Evolutionary conservation across 2,888 invertebrate species (phyloP).

Genomic region (Terebella lapidaria): DNA sequence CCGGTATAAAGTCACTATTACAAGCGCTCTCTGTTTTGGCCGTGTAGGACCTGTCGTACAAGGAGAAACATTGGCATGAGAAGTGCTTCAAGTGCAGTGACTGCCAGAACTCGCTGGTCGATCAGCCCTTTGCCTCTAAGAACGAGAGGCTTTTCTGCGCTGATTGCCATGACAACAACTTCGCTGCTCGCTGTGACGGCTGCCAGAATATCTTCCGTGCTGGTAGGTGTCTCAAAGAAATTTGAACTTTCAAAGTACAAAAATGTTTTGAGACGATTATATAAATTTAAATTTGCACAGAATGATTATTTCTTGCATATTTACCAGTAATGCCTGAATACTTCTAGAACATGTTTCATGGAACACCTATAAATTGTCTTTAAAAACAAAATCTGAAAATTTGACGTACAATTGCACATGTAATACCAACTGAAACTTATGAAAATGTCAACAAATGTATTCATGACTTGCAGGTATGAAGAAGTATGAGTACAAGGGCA

Average conservation of each 20-base stretch:
- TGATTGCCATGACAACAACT: constrained; percentile 98
- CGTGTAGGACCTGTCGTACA: constrained; percentile 93
- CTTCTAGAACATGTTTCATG: too few species aligned
- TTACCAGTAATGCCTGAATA: too few species aligned
- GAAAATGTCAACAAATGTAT: too few species aligned
- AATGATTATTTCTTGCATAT: too few species aligned
- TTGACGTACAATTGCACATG: too few species aligned
- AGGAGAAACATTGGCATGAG: constrained; percentile 99
- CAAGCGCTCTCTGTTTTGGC: background rate
- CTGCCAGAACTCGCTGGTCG: constrained; percentile 95
- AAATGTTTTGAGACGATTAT: too few species aligned
- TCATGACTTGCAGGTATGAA: constrained; percentile 89
- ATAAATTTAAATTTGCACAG: too few species aligned
- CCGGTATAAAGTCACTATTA: too few species aligned
- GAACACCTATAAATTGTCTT: too few species aligned
- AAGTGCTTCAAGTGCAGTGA: constrained; percentile 98
- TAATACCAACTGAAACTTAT: too few species aligned
- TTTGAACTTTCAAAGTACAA: too few species aligned
- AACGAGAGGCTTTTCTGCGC: constrained; percentile 99
- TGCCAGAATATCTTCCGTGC: constrained; percentile 98
- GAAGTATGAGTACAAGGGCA: constrained; percentile 99
- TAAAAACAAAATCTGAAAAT: too few species aligned
- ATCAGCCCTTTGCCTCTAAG: constrained; percentile 99
- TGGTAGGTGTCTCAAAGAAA: constrained; percentile 60
- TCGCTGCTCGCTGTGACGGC: constrained; percentile 98